Evolutionary conservation across 2,113 vertebrate genomes (phyloP).

Genomic region (Gnathonemus echidnorhynchus): DNA sequence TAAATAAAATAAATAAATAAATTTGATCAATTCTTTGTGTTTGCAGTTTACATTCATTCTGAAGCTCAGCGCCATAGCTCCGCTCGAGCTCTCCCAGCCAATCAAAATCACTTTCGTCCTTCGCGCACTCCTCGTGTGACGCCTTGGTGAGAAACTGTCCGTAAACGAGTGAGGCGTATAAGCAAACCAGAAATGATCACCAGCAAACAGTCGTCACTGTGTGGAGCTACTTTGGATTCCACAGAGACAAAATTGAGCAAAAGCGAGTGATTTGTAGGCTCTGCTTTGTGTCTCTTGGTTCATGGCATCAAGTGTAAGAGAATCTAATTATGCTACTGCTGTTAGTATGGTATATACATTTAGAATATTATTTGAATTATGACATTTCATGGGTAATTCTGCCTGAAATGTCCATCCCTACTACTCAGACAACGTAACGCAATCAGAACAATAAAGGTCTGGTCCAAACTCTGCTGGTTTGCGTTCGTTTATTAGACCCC

Average conservation of each 20-base stretch:
- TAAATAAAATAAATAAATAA: background rate
- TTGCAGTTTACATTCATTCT: background rate
- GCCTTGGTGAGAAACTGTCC: background rate
- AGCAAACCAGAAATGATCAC: background rate
- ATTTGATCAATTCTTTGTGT: background rate
- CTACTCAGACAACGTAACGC: background rate
- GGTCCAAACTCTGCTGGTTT: background rate
- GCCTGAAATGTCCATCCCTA: background rate
- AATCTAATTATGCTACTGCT: background rate
- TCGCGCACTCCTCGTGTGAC: background rate
- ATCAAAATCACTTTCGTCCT: background rate
- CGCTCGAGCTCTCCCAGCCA: background rate
- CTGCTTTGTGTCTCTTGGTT: background rate
- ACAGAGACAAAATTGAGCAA: background rate
- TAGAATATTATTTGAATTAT: background rate
- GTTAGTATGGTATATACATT: background rate
- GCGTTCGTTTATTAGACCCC: background rate
- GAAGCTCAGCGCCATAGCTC: background rate
- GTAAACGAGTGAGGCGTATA: background rate
- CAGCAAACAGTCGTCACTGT: background rate
- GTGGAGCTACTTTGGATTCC: background rate
- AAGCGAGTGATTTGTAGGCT: background rate
- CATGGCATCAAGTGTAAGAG: background rate
- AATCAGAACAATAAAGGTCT: background rate
- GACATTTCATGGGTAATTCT: background rate